Evolutionary conservation across 2,797 vertebrate genomes (phyloP), one percentile per base, ranked within the genome.

Genomic region (Siniperca undulata): DNA sequence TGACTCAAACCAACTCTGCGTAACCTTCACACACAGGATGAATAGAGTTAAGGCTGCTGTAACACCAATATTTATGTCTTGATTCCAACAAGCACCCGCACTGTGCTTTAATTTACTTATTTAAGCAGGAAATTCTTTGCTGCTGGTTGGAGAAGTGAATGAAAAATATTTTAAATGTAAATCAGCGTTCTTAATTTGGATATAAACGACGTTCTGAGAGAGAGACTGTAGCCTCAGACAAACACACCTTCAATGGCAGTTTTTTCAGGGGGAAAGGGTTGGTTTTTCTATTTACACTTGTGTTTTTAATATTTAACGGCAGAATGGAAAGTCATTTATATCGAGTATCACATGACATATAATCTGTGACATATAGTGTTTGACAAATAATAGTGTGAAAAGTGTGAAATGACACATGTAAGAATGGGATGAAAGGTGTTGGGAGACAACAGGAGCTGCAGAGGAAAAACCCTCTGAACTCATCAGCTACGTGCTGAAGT

Each of bases 91-190:
- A 20, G 52, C 0, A 1, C 7, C 67, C 58, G 17, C 72, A 1
- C 67, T 71, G 74, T 71, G 68, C 44, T 60, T 46, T 46, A 4
- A 52, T 46, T 36, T 17, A 12, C 44, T 55, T 8, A 20, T 40
- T 66, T 0, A 10, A 27, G 59, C 59, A 65, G 76, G 70, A 83
- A 74, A 65, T 9, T n/a, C 34, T 66, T 36, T 22, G 7, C 56
- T 30, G 13, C 50, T 6, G 58, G 7, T 5, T 4, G 64, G 44
- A 52, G 5, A 36, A 44, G 52, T 55, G 24, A 46, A 60, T 12
- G 13, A 50, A 11, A 65, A 77, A 77, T 72, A 68, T 82, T 82
- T 61, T 36, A 30, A 19, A 50, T 68, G 62, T 68, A 68, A 77
- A 61, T 72, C 44, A 60, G 22, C 16, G 44, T 56, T 24, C 10